A percentile compares a stretch with the other conserved stretches of the same genome.
Evolutionary conservation across 2,113 vertebrate genomes (phyloP).

Genomic region (Seriola rivoliana): DNA sequence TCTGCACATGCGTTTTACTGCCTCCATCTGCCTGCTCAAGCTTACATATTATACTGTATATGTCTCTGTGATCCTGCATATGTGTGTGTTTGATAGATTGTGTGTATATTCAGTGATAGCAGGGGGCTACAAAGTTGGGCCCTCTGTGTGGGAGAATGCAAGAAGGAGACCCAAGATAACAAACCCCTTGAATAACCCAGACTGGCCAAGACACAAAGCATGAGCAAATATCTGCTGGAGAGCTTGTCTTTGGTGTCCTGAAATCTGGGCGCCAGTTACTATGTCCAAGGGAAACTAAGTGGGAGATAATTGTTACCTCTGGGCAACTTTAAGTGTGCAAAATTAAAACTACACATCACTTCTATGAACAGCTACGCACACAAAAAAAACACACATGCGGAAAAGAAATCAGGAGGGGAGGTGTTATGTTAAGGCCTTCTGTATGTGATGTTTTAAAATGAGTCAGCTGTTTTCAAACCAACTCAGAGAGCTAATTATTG

Average conservation of each 20-base stretch:
- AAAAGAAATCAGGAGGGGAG: not conserved
- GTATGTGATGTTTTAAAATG: not conserved
- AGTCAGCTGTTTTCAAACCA: not conserved
- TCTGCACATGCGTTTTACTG: not conserved
- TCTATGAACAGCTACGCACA: constrained; percentile 9
- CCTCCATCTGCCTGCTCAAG: not conserved
- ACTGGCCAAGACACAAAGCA: constrained; percentile 74
- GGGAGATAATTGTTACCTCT: constrained; percentile 27
- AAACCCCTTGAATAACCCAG: constrained; percentile 74
- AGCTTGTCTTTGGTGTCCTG: constrained; percentile 58
- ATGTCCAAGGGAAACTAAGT: constrained; percentile 54
- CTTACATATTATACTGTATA: not conserved
- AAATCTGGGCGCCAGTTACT: constrained; percentile 49
- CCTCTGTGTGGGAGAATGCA: constrained; percentile 60
- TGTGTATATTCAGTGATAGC: constrained; percentile 59
- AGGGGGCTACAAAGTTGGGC: constrained; percentile 30
- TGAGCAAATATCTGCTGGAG: constrained; percentile 75
- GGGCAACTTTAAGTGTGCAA: constrained; percentile 29
- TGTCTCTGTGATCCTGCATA: constrained; percentile 1
- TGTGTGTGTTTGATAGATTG: constrained; percentile 20
- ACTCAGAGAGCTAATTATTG: not conserved
- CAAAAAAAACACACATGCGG: not conserved
- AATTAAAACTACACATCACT: constrained; percentile 47
- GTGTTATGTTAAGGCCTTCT: not conserved
- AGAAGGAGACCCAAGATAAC: constrained; percentile 74